These are phyloP conservation scores for Nineta flava DNA, from an alignment of 2,888 invertebrate species.

Conservation along the genomic window DNA sequence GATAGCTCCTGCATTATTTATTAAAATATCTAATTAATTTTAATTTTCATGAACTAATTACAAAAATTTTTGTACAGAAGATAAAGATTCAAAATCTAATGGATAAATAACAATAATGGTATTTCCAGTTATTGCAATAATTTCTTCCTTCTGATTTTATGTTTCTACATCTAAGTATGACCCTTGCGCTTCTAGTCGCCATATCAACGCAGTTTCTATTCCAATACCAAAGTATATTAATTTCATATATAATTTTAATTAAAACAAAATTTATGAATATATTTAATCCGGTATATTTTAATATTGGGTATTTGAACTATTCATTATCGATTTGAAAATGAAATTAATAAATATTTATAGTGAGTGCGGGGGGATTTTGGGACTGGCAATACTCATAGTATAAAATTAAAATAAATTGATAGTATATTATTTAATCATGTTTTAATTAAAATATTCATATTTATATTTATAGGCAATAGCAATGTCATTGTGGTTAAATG, in stretches of 20 bases:
- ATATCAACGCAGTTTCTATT: slow-evolving; percentile 27
- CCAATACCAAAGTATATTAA: slow-evolving; percentile 29
- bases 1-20: slow-evolving; percentile 47
- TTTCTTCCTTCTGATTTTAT: slow-evolving; percentile 21
- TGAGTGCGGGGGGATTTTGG: too few species aligned
- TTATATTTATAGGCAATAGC: too few species aligned
- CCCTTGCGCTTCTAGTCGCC: slow-evolving; percentile 32
- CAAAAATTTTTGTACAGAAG: slow-evolving; percentile 44
- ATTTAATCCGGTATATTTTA: too few species aligned
- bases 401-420: too few species aligned
- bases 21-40: slow-evolving; percentile 40
- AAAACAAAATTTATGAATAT: too few species aligned
- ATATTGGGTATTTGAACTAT: too few species aligned
- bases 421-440: too few species aligned
- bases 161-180: slow-evolving; percentile 37
- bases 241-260: not conserved
- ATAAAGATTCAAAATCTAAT: slow-evolving; percentile 37
- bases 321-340: slow-evolving; percentile 54
- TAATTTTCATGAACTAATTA: slow-evolving; percentile 37
- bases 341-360: too few species aligned
- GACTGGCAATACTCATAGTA: too few species aligned
- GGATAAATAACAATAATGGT: slow-evolving; percentile 26
- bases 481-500: too few species aligned
- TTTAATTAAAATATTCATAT: too few species aligned
- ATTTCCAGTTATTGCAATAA: slow-evolving; percentile 24